Percentiles rank a stretch among this genome's conserved stretches.
Evolutionary conservation across 2,797 vertebrate genomes (phyloP).

Genomic region (Phalanger gymnotis): DNA sequence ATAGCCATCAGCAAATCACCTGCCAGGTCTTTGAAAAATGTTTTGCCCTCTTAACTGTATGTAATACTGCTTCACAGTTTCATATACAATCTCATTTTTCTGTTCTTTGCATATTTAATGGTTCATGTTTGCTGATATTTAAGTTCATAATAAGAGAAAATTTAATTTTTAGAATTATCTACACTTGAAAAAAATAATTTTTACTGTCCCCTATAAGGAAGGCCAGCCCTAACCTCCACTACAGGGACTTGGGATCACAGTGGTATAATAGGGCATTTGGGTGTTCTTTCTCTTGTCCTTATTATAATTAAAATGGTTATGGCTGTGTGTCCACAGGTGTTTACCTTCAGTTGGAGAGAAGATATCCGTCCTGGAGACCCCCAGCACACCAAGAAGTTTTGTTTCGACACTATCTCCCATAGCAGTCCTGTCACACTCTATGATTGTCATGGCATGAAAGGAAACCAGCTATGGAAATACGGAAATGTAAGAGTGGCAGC

Average conservation of each 20-base stretch:
- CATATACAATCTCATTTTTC: neutral
- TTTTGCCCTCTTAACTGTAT: neutral
- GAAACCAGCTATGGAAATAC: slow-evolving; percentile 98
- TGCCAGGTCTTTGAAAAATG: neutral
- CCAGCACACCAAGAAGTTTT: slow-evolving; percentile 96
- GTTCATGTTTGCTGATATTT: neutral
- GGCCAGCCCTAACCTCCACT: neutral
- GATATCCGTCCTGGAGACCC: slow-evolving; percentile 95
- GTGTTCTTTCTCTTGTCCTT: neutral
- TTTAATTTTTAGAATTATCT: neutral
- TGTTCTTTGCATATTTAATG: neutral
- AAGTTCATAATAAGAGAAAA: neutral
- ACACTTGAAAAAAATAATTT: neutral
- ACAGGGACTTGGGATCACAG: neutral
- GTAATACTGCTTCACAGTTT: neutral
- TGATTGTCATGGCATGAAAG: slow-evolving; percentile 97
- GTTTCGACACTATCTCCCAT: slow-evolving; percentile 94
- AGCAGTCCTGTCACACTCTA: slow-evolving; percentile 95
- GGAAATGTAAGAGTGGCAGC: slow-evolving; percentile 86
- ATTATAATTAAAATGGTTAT: neutral
- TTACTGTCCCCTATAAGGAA: neutral
- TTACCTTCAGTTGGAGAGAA: slow-evolving; percentile 96
- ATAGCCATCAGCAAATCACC: neutral
- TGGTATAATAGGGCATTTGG: neutral
- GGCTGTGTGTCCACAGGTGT: slow-evolving; percentile 86